A percentile compares a stretch with the other conserved stretches of the same genome.
phyloP scores from a whole-genome alignment of 2,113 vertebrate species.

The Erythrocercus mccallii region DNA sequence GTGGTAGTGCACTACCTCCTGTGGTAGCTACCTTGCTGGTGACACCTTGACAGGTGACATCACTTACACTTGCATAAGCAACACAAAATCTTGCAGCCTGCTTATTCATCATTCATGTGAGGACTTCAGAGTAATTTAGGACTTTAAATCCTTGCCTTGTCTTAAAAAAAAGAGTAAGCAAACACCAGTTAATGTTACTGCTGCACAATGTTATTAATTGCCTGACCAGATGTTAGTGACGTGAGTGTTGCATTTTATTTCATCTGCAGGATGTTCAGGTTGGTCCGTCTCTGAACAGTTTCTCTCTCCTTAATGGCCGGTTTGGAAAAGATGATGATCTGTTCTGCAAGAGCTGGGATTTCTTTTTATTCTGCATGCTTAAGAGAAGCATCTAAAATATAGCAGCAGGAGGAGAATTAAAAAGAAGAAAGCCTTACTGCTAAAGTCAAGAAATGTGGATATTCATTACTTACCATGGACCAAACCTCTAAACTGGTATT shows the following conservation, averaged over 20 bases:
- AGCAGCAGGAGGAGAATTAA: background rate
- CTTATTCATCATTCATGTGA: background rate
- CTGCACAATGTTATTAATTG: background rate
- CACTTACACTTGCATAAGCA: fast-evolving
- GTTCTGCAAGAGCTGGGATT: background rate
- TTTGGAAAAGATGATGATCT: background rate
- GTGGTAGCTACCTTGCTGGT: background rate
- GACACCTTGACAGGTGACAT: background rate
- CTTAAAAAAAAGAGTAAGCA: background rate
- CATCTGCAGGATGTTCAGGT: background rate
- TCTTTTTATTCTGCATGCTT: background rate
- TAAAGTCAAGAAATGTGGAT: background rate
- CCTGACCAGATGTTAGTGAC: background rate
- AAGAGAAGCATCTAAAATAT: background rate
- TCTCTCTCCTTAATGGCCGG: background rate
- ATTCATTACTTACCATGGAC: background rate
- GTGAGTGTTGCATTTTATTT: background rate
- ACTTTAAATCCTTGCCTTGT: background rate
- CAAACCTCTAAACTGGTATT: background rate
- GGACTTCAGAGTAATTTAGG: background rate
- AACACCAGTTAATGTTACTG: background rate
- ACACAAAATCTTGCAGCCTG: background rate
- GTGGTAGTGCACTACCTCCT: background rate
- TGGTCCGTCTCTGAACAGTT: background rate
- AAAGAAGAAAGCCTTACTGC: background rate